These are phyloP conservation scores for Oophaga sylvatica DNA, from an alignment of 2,797 vertebrate species.

Conservation along the genomic window DNA sequence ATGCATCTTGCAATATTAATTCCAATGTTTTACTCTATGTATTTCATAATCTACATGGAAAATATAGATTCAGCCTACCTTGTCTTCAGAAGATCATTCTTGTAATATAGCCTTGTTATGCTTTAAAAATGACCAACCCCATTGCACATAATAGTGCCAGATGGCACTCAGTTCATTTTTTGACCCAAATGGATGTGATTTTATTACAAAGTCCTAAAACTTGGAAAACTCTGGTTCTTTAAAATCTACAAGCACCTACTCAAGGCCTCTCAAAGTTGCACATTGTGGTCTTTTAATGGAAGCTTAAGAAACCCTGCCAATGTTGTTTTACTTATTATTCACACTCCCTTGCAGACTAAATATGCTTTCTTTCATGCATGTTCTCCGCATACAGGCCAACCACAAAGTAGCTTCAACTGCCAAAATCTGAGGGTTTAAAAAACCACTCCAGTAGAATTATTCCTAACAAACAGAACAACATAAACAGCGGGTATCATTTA, in stretches of 20 bases:
- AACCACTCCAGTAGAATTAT: background rate
- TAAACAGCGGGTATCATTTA: background rate
- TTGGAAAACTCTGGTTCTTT: background rate
- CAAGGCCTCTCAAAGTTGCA: background rate
- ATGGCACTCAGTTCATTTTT: background rate
- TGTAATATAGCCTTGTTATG: background rate
- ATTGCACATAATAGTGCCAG: background rate
- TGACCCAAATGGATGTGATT: background rate
- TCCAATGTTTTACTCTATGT: background rate
- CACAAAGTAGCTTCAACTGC: background rate
- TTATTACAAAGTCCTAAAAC: background rate
- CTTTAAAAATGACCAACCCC: background rate
- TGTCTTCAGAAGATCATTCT: background rate
- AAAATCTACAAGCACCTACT: constrained; percentile 10
- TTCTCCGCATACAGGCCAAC: background rate
- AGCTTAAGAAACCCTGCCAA: constrained; percentile 2
- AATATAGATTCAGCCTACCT: background rate
- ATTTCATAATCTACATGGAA: background rate
- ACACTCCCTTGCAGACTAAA: constrained; percentile 23
- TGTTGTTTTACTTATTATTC: constrained; percentile 11
- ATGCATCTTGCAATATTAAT: no score
- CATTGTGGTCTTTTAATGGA: constrained; percentile 8
- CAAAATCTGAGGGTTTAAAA: background rate
- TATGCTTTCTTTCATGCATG: constrained; percentile 4
- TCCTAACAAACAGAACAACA: constrained; percentile 11